Percentiles rank a stretch among this genome's conserved stretches.
phyloP scores from a whole-genome alignment of 2,888 invertebrate species.

The Polydrusus cervinus region DNA sequence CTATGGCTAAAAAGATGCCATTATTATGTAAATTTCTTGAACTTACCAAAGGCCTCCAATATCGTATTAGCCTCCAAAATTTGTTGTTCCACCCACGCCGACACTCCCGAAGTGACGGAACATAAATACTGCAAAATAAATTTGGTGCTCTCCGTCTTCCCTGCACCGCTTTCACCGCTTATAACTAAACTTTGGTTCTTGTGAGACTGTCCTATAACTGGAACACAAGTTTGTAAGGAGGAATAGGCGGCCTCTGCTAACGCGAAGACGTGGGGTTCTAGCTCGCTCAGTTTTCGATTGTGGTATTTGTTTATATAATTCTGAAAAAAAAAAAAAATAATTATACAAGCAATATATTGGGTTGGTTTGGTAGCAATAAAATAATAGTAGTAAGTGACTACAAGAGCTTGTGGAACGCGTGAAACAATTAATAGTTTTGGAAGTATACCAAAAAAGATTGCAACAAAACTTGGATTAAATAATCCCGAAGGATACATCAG shows the following conservation, averaged over 20 bases:
- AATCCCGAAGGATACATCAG: no score
- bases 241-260: constrained; percentile 92
- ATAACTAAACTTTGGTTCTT: constrained; percentile 89
- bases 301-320: constrained; percentile 88
- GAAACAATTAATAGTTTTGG: no score
- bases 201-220: constrained; percentile 51
- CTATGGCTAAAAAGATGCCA: no score
- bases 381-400: no score
- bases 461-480: no score
- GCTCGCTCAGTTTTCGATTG: constrained; percentile 85
- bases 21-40: neutral
- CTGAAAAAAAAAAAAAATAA: constrained; percentile 73
- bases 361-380: no score
- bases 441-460: no score
- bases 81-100: constrained; percentile 96
- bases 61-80: constrained; percentile 95
- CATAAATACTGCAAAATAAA: constrained; percentile 93
- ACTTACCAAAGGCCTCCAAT: constrained; percentile 91
- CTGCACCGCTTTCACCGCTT: constrained; percentile 94
- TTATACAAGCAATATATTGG: no score
- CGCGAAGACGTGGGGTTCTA: constrained; percentile 93
- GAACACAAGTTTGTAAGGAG: constrained; percentile 75
- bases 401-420: no score
- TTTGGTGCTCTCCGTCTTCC: constrained; percentile 95
- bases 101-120: constrained; percentile 85